Base-by-base conservation (phyloP, 1,140 invertebrate genomes). In the Drosophila ogumai region DNA sequence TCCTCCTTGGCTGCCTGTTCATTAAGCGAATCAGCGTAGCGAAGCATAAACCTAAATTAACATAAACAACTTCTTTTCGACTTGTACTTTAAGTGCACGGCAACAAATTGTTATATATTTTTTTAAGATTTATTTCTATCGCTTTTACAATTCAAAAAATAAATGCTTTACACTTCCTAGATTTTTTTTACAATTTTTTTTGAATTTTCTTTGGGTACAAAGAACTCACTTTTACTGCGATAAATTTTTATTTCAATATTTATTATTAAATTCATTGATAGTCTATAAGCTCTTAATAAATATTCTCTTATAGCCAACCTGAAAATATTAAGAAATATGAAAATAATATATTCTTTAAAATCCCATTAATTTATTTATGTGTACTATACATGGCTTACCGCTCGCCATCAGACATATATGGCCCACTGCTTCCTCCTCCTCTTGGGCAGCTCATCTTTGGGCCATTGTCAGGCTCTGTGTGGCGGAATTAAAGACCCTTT, bases 21-120 rank as follows among this genome's bases (percentile, higher is more conserved):
- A 88, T 88, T 90, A 88, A 90, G 81, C 86, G 85, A 90, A 81
- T 88, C 85, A 90, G 75, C 85, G 74, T 85, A 90, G 81, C 85
- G 85, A 90, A 88, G 81, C 85, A 88, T 81, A 85, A 85, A 85
- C 69, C 64, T 75, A 85, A 88, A 88, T 88, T 88, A 88, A 85
- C 84, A 88, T 88, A 88, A 88, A 81, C 85, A 90, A 88, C 84
- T 88, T 88, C 80, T 88, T 90, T 81, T 77, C 50, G 61, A 88
- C 84, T 80, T 81, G 66, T 80, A 50, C 41, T 55, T 22, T 36
- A 38, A 36, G 13, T 60, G 41, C 67, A 68, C 32, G 1, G 28
- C 9, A 15, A 34, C 8, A 60, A 17, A 54, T 22, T 22, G 6
- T 6, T n/a, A 25, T 6, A n/a, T 17, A 15, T 38, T 13, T 15